Base-by-base conservation (phyloP, 1,140 invertebrate species). In the Drosophila quadrilineata region DNA sequence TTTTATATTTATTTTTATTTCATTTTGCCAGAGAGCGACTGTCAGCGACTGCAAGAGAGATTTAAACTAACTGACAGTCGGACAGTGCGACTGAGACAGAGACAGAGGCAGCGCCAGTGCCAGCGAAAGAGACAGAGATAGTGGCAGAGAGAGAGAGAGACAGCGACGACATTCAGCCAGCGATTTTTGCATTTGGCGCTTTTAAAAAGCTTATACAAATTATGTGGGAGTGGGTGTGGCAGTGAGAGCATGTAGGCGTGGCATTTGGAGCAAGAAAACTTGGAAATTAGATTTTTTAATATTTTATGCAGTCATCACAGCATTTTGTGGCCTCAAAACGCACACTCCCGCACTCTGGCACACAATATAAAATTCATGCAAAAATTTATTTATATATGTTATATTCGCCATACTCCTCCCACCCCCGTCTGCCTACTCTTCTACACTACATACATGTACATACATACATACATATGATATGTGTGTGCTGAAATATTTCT, bases 211-310 rank as follows among this genome's bases (percentile, higher is more conserved):
- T 75, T 82, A 75, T 59, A 82, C 80, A 80, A 80, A 80, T 80
- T 80, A 80, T 22, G 50, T 53, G 16, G 6, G 19, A 6, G 6
- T 24, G 53, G 52, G 50, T 52, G 63, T 63, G 71, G 52, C 64
- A 2, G 33, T 6, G n/a, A n/a, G n/a, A n/a, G n/a, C n/a, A n/a
- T n/a, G n/a, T n/a, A n/a, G n/a, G n/a, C 6, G 33, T 14, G 66
- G 72, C 50, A 40, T n/a, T 21, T 28, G 24, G 22, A 54, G 58
- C 48, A 46, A 68, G 65, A 66, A 62, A 68, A 68, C 59, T 70
- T 80, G 67, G 75, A 80, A 80, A 80, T 80, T 80, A 80, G 76
- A 80, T 80, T 80, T 71, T 80, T 80, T 79, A 80, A 80, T 80
- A 80, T 80, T 80, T 80, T 72, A 82, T 80, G 58, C 68, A 70